Evolutionary conservation across 2,797 vertebrate species (phyloP), one percentile per base, ranked within the genome.

Genomic region (Luscinia megarhynchos): DNA sequence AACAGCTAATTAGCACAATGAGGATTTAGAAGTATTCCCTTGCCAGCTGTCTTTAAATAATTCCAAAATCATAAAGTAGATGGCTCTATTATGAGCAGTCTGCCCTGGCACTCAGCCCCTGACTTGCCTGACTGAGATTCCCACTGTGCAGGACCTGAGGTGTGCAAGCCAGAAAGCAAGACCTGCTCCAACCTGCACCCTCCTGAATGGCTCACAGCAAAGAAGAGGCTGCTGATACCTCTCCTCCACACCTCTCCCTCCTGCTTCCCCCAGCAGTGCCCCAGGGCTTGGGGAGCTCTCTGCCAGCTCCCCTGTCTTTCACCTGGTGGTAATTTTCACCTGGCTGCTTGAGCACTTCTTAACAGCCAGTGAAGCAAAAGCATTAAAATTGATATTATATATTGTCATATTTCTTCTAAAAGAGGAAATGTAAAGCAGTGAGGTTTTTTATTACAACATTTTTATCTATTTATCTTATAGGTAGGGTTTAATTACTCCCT

Each of bases 401-500:
- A 15, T 48, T 63, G 67, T 24, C 20, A 14, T 73, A 38, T 63
- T 58, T 83, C 20, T 73, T 94, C 84, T 74, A 45, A 55, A 84
- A 87, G 67, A 90, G 38, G 70, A 92, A 96, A 77, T 83, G 53
- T 76, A 63, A 76, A 84, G 26, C 46, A 78, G 15, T 55, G 58
- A 68, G 36, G 17, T 26, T 66, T 93, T 72, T 74, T 53, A 74
- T 93, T 54, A 32, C 23, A 84, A 62, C 2, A 4, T 40, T 93
- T 93, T 88, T 10, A 81, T 91, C 93, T 90, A 12, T 43, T 41
- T 91, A 66, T 88, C 80, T 85, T 88, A 54, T 3, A 84, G 62
- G 67, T 78, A 93, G 45, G 59, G 29, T 84, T 87, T 84, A 94
- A 92, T 93, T 93, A 82, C 59, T 66, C 43, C 36, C 24, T 88